These are phyloP conservation scores for Tragelaphus imberbis DNA, from an alignment of 2,113 vertebrate species.

Conservation along the genomic window DNA sequence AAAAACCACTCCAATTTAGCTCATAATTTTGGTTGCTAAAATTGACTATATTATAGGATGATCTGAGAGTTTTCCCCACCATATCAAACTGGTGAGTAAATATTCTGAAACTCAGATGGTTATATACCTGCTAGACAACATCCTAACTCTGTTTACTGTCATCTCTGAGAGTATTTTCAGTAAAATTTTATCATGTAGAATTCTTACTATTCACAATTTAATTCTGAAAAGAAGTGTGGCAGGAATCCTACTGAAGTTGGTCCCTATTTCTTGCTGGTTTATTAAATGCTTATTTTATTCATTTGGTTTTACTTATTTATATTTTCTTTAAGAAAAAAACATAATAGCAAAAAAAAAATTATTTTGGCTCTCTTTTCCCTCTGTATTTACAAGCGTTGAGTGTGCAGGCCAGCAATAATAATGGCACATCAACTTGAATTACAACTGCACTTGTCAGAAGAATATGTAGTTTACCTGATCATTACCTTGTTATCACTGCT, in stretches of 20 bases:
- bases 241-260: background rate
- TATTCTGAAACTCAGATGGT: background rate
- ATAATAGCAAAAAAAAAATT: background rate
- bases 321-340: background rate
- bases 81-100: constrained; percentile 14
- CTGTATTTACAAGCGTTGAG: background rate
- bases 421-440: background rate
- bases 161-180: constrained; percentile 14
- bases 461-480: background rate
- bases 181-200: constrained; percentile 9
- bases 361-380: background rate
- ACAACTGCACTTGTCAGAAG: background rate
- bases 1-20: background rate
- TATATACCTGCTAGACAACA: background rate
- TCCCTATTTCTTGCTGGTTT: background rate
- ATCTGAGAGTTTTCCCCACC: background rate
- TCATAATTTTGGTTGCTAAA: constrained; percentile 21
- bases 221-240: background rate
- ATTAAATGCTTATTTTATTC: background rate
- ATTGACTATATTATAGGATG: background rate
- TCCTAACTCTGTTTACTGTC: background rate
- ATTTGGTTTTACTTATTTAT: constrained; percentile 21
- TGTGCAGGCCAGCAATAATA: background rate
- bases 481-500: background rate
- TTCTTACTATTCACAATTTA: background rate